Base-by-base conservation (phyloP, 2,113 vertebrate genomes). In the Mixornis gularis region DNA sequence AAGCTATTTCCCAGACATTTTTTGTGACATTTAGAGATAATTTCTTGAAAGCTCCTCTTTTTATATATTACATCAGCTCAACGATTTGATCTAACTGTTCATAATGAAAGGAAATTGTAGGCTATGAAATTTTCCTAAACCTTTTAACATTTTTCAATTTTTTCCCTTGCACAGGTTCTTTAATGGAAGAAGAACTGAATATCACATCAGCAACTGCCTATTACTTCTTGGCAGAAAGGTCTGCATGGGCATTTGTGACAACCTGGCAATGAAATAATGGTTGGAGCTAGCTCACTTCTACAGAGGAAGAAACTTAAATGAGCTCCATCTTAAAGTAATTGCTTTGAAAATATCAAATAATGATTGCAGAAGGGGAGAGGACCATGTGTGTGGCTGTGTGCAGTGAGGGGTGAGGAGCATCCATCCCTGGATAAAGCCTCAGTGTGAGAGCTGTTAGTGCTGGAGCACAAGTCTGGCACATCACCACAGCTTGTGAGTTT, bases 101-200 rank as follows among this genome's bases (percentile, higher is more conserved):
- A 52, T 80, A 94, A 96, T 89, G 72, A 96, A 94, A 91, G 90
- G 84, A 89, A 96, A 93, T 90, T 81, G 87, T 81, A 91, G 90
- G 83, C 58, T 79, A 63, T 63, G 79, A 83, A 87, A 84, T 85
- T 91, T 78, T 76, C 80, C 79, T 36, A 66, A 87, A 79, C 79
- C 91, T 89, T 91, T 87, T 79, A 93, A 94, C 95, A 93, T 56
- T 58, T 59, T 68, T 83, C 90, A 66, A 18, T 26, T 88, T 51
- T 82, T 53, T 19, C 7, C 9, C 58, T 68, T 34, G 52, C 41
- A 22, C 9, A 41, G 80, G 64, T 44, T 87, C 63, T 65, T 85
- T 36, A 79, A 82, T 87, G 89, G 93, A 65, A 93, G 83, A 89
- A 52, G 53, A 59, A 70, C 56, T 30, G 79, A 79, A 19, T 87